Evolutionary conservation across 53 echinoderm and acorn worm species (phyloP), one percentile per base, ranked within the genome.

Genomic region (Luidia sarsii): DNA sequence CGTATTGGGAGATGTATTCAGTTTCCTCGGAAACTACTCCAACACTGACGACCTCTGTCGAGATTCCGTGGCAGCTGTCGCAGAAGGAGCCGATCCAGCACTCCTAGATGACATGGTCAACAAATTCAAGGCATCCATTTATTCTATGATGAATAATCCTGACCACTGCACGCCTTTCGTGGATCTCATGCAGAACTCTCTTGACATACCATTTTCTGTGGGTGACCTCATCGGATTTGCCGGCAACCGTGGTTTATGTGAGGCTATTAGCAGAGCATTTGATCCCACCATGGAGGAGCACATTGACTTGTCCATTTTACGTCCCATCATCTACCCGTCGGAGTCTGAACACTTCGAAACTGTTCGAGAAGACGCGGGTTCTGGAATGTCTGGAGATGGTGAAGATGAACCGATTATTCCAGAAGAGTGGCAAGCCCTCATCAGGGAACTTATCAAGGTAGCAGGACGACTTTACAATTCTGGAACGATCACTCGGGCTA

Each of bases 11-110:
- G 71, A 48, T 2, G 16, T 83, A 4, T 45, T 83, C 34, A 50
- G 16, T 13, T 56, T 49, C 30, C 20, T 70, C 15, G 83, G 83
- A 18, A 27, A 59, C 48, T 83, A 65, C 39, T 3, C 27, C 1
- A 59, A 39, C 48, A 83, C 29, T 21, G 83, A 69, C 11, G 57
- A 70, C 30, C 48, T 83, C 21, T 83, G 83, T 19, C 23, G 31
- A 4, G 38, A 77, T 59, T 30, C 60, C 33, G 11, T 23, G 10
- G 70, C 24, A 15, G 71, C 59, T 7, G 57, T 68, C 9, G 62
- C 69, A 6, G 71, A 69, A 56, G 46, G 34, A 18, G 59, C 39
- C 15, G 66, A 70, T 22, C 59, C 70, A 1, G 41, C n/a, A 3
- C 35, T 33, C 22, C 25, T 70, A 2, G 60, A 70, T 15, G 62